Evolutionary conservation across 2,888 invertebrate genomes (phyloP).

Genomic region (Tenthredo scrophulariae): DNA sequence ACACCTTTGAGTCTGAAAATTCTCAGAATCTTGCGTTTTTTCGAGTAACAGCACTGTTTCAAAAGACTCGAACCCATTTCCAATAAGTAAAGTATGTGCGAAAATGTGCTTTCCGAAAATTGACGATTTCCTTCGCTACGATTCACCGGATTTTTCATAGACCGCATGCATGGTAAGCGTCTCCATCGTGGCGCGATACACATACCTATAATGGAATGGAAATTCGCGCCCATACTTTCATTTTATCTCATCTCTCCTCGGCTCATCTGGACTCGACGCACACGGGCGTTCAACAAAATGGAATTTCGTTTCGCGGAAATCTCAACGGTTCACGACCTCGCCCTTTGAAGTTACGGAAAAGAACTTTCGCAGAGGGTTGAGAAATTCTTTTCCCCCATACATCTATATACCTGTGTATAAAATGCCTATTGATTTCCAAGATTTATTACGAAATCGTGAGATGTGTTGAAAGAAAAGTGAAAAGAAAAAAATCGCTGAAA

Average conservation of each 20-base stretch:
- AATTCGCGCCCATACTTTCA: slow-evolving; percentile 47
- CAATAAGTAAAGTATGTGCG: neutral
- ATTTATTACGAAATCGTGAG: slow-evolving; percentile 7
- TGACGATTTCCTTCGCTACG: neutral
- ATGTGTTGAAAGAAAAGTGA: neutral
- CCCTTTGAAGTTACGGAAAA: slow-evolving; percentile 65
- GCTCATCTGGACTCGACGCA: slow-evolving; percentile 43
- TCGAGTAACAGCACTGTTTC: neutral
- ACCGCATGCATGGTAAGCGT: neutral
- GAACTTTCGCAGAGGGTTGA: slow-evolving; percentile 55
- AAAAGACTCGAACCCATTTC: neutral
- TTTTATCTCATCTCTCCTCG: slow-evolving; percentile 38
- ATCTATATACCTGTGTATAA: neutral
- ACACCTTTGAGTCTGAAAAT: neutral
- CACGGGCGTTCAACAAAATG: slow-evolving; percentile 25
- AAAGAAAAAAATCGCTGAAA: neutral
- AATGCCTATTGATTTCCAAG: slow-evolving; percentile 31
- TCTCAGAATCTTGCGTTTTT: neutral
- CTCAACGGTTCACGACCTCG: slow-evolving; percentile 39
- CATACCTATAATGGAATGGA: slow-evolving; percentile 31
- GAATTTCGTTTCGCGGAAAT: slow-evolving; percentile 45
- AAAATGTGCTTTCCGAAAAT: neutral
- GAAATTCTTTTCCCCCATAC: slow-evolving; percentile 1
- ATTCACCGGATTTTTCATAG: neutral
- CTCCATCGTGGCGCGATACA: neutral